Percentiles rank a stretch among this genome's conserved stretches.
phyloP scores from a whole-genome alignment of 1,140 invertebrate genomes.

The Monochamus saltuarius region DNA sequence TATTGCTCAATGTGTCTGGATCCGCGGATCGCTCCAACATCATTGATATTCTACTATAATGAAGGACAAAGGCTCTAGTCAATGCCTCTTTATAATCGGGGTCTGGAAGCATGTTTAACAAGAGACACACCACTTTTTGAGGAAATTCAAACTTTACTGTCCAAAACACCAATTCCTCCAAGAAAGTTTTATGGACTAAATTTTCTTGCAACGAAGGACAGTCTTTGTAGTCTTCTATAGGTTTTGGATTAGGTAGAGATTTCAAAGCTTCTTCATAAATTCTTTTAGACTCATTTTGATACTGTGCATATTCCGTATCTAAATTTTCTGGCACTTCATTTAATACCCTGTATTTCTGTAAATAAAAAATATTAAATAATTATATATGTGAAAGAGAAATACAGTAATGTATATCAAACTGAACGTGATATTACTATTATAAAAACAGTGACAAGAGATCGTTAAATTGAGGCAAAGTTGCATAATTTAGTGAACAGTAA shows the following conservation, averaged over 20 bases:
- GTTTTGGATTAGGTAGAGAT: conserved; percentile 77
- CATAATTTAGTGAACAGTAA: too few relatives aligned
- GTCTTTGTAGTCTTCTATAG: conserved; percentile 75
- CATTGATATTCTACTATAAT: conserved; percentile 91
- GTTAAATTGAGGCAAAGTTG: too few relatives aligned
- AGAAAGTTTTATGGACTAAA: conserved; percentile 81
- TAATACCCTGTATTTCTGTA: conserved; percentile 61
- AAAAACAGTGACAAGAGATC: too few relatives aligned
- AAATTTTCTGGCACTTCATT: conserved; percentile 61
- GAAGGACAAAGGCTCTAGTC: conserved; percentile 84
- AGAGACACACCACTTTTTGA: conserved; percentile 91
- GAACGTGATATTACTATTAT: too few relatives aligned
- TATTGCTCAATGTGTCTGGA: conserved; percentile 88
- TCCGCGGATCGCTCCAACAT: conserved; percentile 84
- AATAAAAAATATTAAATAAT: conserved; percentile 7
- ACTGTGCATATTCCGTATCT: conserved; percentile 68
- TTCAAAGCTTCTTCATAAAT: conserved; percentile 79
- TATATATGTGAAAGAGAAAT: not conserved
- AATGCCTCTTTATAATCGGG: conserved; percentile 80
- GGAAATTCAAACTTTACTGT: conserved; percentile 97
- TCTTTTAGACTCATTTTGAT: conserved; percentile 70
- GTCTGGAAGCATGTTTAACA: conserved; percentile 96
- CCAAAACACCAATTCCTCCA: conserved; percentile 98
- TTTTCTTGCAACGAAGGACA: conserved; percentile 78
- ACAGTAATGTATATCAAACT: too few relatives aligned